Evolutionary conservation across 2,888 invertebrate genomes (phyloP).

Genomic region (Thera obeliscata): DNA sequence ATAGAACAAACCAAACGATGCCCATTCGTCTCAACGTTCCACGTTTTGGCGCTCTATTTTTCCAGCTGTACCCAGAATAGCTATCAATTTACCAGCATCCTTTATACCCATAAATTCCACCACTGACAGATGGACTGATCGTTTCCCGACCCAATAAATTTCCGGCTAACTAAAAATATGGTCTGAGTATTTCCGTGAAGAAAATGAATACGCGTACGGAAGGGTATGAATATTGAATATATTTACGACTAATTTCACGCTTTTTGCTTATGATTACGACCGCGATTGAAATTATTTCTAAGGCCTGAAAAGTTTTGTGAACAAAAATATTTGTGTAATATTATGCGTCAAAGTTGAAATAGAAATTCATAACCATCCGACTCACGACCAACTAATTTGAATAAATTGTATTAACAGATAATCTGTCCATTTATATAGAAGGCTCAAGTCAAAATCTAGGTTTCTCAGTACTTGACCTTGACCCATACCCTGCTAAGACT

Average conservation of each 20-base stretch:
- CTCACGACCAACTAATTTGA: conserved; percentile 8
- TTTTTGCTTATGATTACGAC: conserved; percentile 20
- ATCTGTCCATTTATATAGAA: neutral
- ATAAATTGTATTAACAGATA: neutral
- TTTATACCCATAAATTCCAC: conserved; percentile 36
- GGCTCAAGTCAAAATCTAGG: conserved; percentile 1
- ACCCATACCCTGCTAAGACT: conserved; percentile 1
- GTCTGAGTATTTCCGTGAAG: conserved; percentile 21
- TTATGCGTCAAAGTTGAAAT: neutral
- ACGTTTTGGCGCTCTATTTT: conserved; percentile 25
- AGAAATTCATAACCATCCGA: neutral
- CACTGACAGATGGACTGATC: conserved; percentile 38
- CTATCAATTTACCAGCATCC: conserved; percentile 38
- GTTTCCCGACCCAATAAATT: conserved; percentile 40
- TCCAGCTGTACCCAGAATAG: conserved; percentile 27
- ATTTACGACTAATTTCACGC: conserved; percentile 30
- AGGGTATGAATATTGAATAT: conserved; percentile 28
- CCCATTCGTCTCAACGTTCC: conserved; percentile 16
- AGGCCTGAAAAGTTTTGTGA: conserved; percentile 2
- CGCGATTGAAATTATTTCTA: conserved; percentile 12
- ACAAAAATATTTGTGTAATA: conserved; percentile 3
- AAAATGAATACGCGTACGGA: conserved; percentile 26
- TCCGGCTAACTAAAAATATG: conserved; percentile 40
- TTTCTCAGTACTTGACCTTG: neutral
- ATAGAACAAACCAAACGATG: conserved; percentile 7